Percentiles rank a stretch among this genome's conserved stretches.
phyloP scores from a whole-genome alignment of 2,888 invertebrate genomes.

The Barypeithes pellucidus region DNA sequence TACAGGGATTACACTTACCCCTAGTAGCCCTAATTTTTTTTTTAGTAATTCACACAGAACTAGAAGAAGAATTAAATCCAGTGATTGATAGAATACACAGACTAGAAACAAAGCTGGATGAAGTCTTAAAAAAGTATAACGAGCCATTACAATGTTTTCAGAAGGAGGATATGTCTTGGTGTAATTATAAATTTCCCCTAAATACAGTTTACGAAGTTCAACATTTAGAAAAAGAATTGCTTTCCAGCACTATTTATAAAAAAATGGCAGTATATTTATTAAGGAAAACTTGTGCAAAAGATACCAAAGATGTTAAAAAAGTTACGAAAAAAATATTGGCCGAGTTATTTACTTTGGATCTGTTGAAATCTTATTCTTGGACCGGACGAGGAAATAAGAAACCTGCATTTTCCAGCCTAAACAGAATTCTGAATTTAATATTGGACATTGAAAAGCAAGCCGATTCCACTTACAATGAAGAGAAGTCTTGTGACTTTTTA shows the following conservation, averaged over 20 bases:
- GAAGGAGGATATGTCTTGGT: neutral
- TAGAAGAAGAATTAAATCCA: too few relatives aligned
- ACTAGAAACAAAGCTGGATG: too few relatives aligned
- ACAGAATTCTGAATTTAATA: conserved; percentile 15
- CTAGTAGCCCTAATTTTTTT: too few relatives aligned
- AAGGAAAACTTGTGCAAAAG: conserved; percentile 12
- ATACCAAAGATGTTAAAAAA: conserved; percentile 19
- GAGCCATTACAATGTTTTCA: too few relatives aligned
- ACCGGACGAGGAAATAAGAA: conserved; percentile 18
- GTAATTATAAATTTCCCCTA: neutral
- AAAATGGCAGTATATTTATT: conserved; percentile 15
- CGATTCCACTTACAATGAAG: conserved; percentile 12
- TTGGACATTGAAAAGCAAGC: conserved; percentile 14
- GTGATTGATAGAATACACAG: too few relatives aligned
- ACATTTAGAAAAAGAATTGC: conserved; percentile 6
- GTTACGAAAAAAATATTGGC: conserved; percentile 17
- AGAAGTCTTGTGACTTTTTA: conserved; percentile 11
- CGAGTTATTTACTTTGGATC: conserved; percentile 17
- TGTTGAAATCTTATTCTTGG: conserved; percentile 12
- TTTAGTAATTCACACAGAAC: too few relatives aligned
- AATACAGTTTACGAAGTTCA: neutral
- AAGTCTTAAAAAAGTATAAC: too few relatives aligned
- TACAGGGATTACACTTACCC: too few relatives aligned
- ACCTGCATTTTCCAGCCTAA: conserved; percentile 21
- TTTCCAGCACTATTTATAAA: neutral